Percentiles rank a stretch among this genome's conserved stretches.
Conservation (phyloP, 1,140 invertebrate genomes). For the Drosophila lini region DNA sequence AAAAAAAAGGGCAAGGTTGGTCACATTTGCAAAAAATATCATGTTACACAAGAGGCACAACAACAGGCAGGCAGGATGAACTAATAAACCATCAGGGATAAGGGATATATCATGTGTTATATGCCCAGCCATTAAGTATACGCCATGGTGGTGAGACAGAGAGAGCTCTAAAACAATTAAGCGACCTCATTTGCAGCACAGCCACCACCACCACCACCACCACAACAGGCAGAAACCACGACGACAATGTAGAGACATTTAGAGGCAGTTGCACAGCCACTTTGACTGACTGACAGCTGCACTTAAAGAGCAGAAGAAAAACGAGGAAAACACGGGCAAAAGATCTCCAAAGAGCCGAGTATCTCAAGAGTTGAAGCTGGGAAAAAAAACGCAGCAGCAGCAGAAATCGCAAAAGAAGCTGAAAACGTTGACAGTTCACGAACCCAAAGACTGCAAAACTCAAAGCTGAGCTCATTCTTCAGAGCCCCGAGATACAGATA, state of each 20-base stretch:
- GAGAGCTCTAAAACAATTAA: slow-evolving; percentile 63
- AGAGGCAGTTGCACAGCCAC: slow-evolving; percentile 64
- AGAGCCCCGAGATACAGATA: slow-evolving; percentile 55
- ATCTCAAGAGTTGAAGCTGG: slow-evolving; percentile 9
- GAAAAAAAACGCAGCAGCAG: slow-evolving; percentile 3
- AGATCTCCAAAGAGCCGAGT: slow-evolving; percentile 19
- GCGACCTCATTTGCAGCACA: slow-evolving; percentile 73
- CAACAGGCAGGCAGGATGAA: slow-evolving; percentile 57
- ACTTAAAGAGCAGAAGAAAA: slow-evolving; percentile 68
- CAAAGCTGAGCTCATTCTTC: slow-evolving; percentile 71
- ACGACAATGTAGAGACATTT: slow-evolving; percentile 70
- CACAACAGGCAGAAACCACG: slow-evolving; percentile 21
- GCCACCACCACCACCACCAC: slow-evolving; percentile 11
- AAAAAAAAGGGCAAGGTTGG: slow-evolving; percentile 65
- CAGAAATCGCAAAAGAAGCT: slow-evolving; percentile 34
- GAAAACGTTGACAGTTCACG: slow-evolving; percentile 77
- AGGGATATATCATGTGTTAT: slow-evolving; percentile 24
- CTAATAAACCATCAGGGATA: slow-evolving; percentile 53
- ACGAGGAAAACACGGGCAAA: slow-evolving; percentile 38
- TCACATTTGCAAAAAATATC: slow-evolving; percentile 54
- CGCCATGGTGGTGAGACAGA: slow-evolving; percentile 33
- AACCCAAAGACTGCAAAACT: slow-evolving; percentile 38
- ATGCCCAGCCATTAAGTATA: slow-evolving; percentile 43
- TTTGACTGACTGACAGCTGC: slow-evolving; percentile 80
- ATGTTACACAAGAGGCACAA: slow-evolving; percentile 46